Evolutionary conservation across 2,113 vertebrate genomes (phyloP).

Genomic region (Tupaia tana): DNA sequence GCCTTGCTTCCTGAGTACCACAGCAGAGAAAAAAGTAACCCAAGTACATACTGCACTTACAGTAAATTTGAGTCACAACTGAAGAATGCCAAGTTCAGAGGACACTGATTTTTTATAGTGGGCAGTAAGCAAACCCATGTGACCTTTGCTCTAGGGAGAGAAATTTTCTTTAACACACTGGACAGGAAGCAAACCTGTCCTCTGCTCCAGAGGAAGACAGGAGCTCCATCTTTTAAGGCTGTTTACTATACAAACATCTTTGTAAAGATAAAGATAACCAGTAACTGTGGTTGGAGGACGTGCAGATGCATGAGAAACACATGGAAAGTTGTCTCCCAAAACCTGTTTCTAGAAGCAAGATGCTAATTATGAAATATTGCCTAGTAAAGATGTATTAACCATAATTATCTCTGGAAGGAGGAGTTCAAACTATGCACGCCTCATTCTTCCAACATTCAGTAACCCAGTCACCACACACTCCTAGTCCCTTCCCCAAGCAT

Average conservation of each 20-base stretch:
- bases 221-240: neutral
- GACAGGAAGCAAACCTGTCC: neutral
- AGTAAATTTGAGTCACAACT: neutral
- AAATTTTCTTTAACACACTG: neutral
- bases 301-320: neutral
- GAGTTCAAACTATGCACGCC: neutral
- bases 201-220: neutral
- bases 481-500: neutral
- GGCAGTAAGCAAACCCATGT: neutral
- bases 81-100: neutral
- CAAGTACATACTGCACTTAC: rapidly evolving
- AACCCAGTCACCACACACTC: neutral
- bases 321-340: neutral
- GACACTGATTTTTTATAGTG: neutral
- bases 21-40: rapidly evolving
- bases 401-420: neutral
- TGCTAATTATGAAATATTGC: neutral
- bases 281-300: neutral
- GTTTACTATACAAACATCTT: neutral
- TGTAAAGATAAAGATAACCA: neutral
- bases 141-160: neutral
- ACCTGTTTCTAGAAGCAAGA: neutral
- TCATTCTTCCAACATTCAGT: neutral
- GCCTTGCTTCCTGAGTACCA: neutral
- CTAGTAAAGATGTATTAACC: neutral